A percentile compares a stretch with the other conserved stretches of the same genome.
phyloP scores from a whole-genome alignment of 1,140 invertebrate species.

The Drosophila pruinosa region DNA sequence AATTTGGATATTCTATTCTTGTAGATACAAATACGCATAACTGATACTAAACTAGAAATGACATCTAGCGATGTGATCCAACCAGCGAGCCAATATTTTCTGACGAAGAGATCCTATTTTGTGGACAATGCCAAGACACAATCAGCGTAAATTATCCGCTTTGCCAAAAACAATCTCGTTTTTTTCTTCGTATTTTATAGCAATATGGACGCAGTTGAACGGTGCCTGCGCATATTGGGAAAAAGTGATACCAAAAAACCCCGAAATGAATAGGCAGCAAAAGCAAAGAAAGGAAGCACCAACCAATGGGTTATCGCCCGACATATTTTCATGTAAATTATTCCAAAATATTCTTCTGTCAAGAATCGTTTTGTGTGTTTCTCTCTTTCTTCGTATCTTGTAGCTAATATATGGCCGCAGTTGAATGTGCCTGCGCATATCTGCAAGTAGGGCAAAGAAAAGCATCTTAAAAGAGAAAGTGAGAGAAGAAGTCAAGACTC shows the following conservation, averaged over 20 bases:
- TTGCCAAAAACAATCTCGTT: slow-evolving; percentile 47
- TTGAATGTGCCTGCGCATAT: slow-evolving; percentile 59
- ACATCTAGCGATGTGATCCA: neutral
- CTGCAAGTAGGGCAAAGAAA: slow-evolving; percentile 10
- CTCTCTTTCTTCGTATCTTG: slow-evolving; percentile 44
- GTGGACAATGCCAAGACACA: slow-evolving; percentile 15
- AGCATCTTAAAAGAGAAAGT: neutral
- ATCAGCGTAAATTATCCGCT: slow-evolving; percentile 39
- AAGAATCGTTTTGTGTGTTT: slow-evolving; percentile 38
- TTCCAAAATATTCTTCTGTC: slow-evolving; percentile 36
- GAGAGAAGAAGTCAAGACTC: slow-evolving; percentile 7
- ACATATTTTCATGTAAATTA: slow-evolving; percentile 46
- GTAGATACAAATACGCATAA: slow-evolving; percentile 20
- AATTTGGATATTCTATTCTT: slow-evolving; percentile 49
- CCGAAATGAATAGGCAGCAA: neutral
- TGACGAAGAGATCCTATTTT: slow-evolving; percentile 3
- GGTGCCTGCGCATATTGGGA: slow-evolving; percentile 65
- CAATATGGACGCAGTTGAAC: slow-evolving; percentile 73
- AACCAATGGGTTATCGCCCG: neutral
- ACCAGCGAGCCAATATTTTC: slow-evolving; percentile 8
- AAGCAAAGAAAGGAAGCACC: neutral
- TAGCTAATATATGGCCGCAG: slow-evolving; percentile 53
- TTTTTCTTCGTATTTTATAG: slow-evolving; percentile 73
- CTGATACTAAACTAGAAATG: no score
- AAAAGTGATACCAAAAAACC: neutral